Conservation (phyloP, 2,797 vertebrate genomes). For the Sebastes nivosus region DNA sequence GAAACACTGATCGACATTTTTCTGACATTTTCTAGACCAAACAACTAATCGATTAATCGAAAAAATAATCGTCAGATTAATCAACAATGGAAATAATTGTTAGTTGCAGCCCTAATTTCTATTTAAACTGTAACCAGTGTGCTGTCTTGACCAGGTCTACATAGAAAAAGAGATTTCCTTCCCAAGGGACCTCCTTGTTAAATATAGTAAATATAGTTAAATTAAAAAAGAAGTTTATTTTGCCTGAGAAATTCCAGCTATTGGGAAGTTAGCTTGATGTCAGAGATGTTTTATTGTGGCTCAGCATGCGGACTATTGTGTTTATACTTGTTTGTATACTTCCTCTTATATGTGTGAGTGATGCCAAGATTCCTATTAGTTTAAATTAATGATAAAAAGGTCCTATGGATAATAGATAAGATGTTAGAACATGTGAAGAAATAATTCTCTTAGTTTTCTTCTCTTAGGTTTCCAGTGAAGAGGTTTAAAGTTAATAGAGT, state of each 20-base stretch:
- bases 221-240: neutral
- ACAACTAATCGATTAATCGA: too few relatives aligned
- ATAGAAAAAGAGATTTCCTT: neutral
- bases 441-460: neutral
- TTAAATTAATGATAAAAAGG: neutral
- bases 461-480: neutral
- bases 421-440: neutral
- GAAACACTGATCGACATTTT: too few relatives aligned
- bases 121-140: neutral
- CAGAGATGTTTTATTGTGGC: neutral
- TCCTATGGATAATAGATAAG: accelerated
- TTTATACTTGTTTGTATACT: neutral
- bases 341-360: neutral
- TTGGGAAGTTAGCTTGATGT: neutral
- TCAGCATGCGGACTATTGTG: neutral
- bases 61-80: too few relatives aligned
- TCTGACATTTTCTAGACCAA: too few relatives aligned
- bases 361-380: neutral
- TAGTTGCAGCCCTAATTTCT: neutral
- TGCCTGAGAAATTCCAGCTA: neutral
- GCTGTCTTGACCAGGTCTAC: neutral
- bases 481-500: neutral
- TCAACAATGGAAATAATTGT: too few relatives aligned
- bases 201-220: neutral
- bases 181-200: neutral